Conservation (phyloP, 92 coral and sea anemone species). For the Palythoa caribaeorum region DNA sequence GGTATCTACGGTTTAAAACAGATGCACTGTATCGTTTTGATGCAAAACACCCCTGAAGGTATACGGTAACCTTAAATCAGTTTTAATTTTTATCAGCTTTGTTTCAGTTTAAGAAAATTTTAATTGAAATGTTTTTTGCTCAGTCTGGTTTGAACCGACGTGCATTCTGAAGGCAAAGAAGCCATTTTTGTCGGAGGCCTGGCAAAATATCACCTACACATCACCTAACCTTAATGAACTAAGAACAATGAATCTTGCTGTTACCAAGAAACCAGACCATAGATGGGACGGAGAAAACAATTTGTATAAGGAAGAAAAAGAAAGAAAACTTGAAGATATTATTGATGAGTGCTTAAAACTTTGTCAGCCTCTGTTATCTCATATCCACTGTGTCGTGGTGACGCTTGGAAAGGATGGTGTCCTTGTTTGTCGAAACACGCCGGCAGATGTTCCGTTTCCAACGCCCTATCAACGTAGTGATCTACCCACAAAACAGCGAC, state of each 20-base stretch:
- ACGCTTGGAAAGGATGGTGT: conserved; percentile 93
- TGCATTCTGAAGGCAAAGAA: conserved; percentile 84
- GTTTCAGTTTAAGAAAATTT: background rate
- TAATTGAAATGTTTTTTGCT: background rate
- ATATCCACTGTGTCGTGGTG: conserved; percentile 86
- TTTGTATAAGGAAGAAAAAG: conserved; percentile 24
- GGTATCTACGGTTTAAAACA: too few relatives aligned
- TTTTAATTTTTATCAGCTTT: background rate
- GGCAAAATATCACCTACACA: conserved; percentile 87
- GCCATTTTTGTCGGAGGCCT: conserved; percentile 79
- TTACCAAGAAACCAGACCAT: conserved; percentile 51
- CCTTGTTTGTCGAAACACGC: conserved; percentile 90
- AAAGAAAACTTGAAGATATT: conserved; percentile 70
- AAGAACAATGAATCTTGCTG: conserved; percentile 80
- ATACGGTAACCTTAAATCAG: too few relatives aligned
- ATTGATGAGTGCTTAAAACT: conserved; percentile 87
- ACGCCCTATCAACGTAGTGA: conserved; percentile 64
- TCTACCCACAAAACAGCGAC: conserved; percentile 64
- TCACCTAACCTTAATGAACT: conserved; percentile 94
- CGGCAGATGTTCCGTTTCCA: conserved; percentile 87
- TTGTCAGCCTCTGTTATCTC: conserved; percentile 84
- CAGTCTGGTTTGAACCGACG: conserved; percentile 98
- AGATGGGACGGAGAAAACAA: conserved; percentile 23
- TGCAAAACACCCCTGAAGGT: too few relatives aligned
- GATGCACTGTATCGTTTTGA: too few relatives aligned